Evolutionary conservation across 2,113 vertebrate genomes (phyloP).

Genomic region (Hipposideros armiger): DNA sequence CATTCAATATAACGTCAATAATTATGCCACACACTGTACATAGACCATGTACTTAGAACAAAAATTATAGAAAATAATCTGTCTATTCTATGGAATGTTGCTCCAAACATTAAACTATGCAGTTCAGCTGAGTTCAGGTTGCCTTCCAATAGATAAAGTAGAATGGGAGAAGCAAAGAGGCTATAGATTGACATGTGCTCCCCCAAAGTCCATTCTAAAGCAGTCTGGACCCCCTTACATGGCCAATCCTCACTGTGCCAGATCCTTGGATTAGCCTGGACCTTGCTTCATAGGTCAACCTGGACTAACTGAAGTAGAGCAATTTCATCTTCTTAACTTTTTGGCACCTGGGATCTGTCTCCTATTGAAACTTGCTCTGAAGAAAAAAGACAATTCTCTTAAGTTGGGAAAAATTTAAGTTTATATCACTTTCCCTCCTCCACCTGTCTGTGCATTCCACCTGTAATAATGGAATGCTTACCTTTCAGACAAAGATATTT

Average conservation of each 20-base stretch:
- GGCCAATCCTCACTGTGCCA: background rate
- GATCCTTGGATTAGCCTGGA: background rate
- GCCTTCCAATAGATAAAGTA: background rate
- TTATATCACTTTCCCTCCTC: background rate
- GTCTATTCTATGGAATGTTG: background rate
- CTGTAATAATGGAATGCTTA: conserved; percentile 20
- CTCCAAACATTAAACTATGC: background rate
- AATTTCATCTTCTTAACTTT: background rate
- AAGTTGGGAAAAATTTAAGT: conserved; percentile 42
- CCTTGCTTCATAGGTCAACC: background rate
- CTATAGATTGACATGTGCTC: background rate
- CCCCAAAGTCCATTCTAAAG: background rate
- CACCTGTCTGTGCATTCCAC: conserved; percentile 13
- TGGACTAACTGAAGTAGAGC: background rate
- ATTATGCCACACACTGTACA: background rate
- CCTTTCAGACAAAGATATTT: background rate
- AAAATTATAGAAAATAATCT: conserved; percentile 18
- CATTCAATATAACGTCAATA: conserved; percentile 13
- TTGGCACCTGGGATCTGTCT: background rate
- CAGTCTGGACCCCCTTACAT: background rate
- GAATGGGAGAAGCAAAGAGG: background rate
- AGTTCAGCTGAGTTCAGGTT: background rate
- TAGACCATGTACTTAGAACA: background rate
- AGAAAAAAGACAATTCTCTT: background rate
- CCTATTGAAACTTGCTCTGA: background rate